Conservation (phyloP, 2,888 invertebrate species). For the Arrhopalites spinosus region DNA sequence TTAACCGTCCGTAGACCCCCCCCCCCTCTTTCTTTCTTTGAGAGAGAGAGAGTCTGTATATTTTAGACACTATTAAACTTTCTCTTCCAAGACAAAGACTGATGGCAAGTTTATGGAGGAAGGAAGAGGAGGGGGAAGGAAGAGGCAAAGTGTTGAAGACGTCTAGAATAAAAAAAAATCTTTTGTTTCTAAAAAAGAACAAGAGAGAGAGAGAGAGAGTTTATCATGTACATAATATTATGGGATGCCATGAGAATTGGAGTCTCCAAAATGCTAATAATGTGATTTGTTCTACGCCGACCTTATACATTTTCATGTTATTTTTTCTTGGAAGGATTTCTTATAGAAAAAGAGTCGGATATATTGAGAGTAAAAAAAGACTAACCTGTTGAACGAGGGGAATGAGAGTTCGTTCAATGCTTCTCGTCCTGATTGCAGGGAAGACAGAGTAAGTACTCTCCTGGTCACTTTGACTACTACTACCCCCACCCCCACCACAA, state of each 20-base stretch:
- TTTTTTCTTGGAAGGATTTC: too few species aligned
- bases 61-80: not conserved
- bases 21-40: not conserved
- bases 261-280: too few species aligned
- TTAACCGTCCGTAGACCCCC: not conserved
- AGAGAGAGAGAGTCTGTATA: too few species aligned
- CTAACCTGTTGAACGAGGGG: conserved; percentile 93
- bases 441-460: conserved; percentile 14
- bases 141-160: not conserved
- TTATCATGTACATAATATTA: too few species aligned
- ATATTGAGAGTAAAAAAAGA: not conserved
- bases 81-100: not conserved
- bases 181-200: not conserved
- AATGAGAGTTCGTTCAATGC: conserved; percentile 90
- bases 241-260: too few species aligned
- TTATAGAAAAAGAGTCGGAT: not conserved
- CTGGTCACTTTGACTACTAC: not conserved
- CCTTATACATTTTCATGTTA: too few species aligned
- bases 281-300: too few species aligned
- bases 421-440: conserved; percentile 84
- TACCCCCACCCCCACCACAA: not conserved
- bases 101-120: not conserved
- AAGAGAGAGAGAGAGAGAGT: not conserved
- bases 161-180: too few species aligned
- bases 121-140: not conserved